A percentile compares a stretch with the other conserved stretches of the same genome.
These are phyloP conservation scores for Oxyscelio sp. DNA, from an alignment of 2,888 invertebrate genomes.

Conservation along the genomic window DNA sequence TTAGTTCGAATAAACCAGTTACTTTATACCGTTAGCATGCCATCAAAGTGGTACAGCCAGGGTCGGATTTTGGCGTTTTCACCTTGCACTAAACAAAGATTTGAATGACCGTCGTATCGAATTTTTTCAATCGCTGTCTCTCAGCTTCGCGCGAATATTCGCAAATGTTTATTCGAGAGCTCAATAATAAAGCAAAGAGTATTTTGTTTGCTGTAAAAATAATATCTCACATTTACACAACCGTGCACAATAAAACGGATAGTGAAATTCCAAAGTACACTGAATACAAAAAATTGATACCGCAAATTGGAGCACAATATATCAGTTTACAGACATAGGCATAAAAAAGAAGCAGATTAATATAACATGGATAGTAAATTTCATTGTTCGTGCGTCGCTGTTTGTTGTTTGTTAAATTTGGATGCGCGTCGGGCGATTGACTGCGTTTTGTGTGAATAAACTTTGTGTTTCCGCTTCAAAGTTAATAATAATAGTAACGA, in stretches of 20 bases:
- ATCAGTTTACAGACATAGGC: not conserved
- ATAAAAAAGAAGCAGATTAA: not conserved
- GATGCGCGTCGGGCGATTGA: not conserved
- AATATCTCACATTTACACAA: too few relatives aligned
- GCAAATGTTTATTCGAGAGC: too few relatives aligned
- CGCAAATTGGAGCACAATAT: not conserved
- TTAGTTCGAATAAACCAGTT: slow-evolving; percentile 72
- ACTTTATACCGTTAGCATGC: slow-evolving; percentile 69
- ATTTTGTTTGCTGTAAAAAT: too few relatives aligned
- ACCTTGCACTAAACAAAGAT: slow-evolving; percentile 46
- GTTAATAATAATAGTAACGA: too few relatives aligned
- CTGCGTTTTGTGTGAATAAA: not conserved
- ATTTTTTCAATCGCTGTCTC: too few relatives aligned
- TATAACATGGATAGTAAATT: not conserved
- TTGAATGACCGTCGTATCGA: not conserved
- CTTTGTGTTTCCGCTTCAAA: not conserved
- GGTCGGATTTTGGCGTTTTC: slow-evolving; percentile 58
- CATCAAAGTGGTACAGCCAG: slow-evolving; percentile 69
- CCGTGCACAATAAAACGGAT: not conserved
- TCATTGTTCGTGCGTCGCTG: not conserved
- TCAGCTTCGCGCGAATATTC: too few relatives aligned
- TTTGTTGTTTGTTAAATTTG: not conserved
- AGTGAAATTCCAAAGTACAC: not conserved
- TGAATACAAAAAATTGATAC: not conserved
- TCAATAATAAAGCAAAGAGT: too few relatives aligned